phyloP scores from a whole-genome alignment of 2,113 vertebrate species.

The Formicarius rufipectus region DNA sequence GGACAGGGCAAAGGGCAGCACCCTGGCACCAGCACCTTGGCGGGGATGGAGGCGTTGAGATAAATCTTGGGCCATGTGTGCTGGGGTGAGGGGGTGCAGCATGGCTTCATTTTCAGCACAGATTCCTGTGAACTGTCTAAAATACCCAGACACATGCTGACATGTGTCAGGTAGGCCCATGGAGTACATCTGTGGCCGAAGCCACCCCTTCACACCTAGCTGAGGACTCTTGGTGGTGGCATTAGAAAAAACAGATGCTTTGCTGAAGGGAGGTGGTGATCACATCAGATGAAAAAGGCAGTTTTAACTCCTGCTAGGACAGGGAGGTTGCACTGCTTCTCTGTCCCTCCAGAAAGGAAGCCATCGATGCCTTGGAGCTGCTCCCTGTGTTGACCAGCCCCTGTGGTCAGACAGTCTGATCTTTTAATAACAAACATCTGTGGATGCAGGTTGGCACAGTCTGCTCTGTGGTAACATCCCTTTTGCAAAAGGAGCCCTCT shows the following conservation, averaged over 20 bases:
- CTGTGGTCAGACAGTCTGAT: fast-evolving
- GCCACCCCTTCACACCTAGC: fast-evolving
- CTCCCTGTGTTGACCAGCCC: not conserved
- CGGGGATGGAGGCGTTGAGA: fast-evolving
- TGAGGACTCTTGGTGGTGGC: not conserved
- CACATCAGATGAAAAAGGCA: not conserved
- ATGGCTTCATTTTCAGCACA: not conserved
- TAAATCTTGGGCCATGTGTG: fast-evolving
- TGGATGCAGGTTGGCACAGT: not conserved
- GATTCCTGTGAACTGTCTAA: not conserved
- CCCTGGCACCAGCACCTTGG: not conserved
- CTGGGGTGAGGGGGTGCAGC: not conserved
- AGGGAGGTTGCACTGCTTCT: not conserved
- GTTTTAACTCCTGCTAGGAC: not conserved
- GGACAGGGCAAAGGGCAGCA: fast-evolving
- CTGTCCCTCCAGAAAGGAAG: fast-evolving
- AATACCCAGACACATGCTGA: fast-evolving
- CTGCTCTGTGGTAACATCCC: not conserved
- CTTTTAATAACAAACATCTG: not conserved
- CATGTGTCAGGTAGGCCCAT: not conserved
- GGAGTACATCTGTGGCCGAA: not conserved
- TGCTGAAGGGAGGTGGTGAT: not conserved
- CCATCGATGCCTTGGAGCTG: not conserved
- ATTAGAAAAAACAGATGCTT: not conserved
- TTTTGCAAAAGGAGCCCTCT: not conserved